Evolutionary conservation across 2,113 vertebrate species (phyloP), one percentile per base, ranked within the genome.

Genomic region (Tenebrosternarchus preto): DNA sequence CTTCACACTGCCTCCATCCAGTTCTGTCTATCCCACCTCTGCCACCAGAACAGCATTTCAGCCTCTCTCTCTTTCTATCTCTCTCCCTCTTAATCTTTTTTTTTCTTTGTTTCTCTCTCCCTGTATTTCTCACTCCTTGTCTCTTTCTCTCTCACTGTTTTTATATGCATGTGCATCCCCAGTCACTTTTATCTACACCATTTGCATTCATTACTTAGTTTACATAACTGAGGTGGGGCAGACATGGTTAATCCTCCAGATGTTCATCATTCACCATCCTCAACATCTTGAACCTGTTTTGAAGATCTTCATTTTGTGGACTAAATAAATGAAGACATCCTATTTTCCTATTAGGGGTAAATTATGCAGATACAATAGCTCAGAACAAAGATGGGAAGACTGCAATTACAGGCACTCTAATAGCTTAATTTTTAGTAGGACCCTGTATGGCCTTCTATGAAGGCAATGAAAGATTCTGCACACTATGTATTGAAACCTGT

Each of bases 1-100:
- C 89, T 83, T 85, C 86, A 80, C 85, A 80, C 70, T 83, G 86
- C 83, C 85, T 85, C 80, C 87, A 91, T 92, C 90, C 87, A 91
- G 89, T 86, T 88, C 82, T 90, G 85, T 89, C 90, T 83, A 31
- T 75, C 72, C 60, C 73, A 60, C 80, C 31, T 67, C 73, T 67
- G 36, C 43, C 12, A 15, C 43, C 43, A 50, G 43, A 9, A 50
- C 43, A 50, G 9, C 43, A 50, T 50, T 12, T 50, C 2, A 25
- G 20, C 6, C 24, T 0, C 20, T 46, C 19, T 25, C 31, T 12
- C 39, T 53, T 1, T 73, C 50, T 57, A n/a, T 61, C 20, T 75
- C 22, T 75, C 56, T 33, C 12, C 31, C 17, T 33, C 15, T 73
- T 25, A 31, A n/a, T 25, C 22, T 25, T 27, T 20, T 16, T 73